phyloP scores from a whole-genome alignment of 2,113 vertebrate species.

The Nicator chloris region DNA sequence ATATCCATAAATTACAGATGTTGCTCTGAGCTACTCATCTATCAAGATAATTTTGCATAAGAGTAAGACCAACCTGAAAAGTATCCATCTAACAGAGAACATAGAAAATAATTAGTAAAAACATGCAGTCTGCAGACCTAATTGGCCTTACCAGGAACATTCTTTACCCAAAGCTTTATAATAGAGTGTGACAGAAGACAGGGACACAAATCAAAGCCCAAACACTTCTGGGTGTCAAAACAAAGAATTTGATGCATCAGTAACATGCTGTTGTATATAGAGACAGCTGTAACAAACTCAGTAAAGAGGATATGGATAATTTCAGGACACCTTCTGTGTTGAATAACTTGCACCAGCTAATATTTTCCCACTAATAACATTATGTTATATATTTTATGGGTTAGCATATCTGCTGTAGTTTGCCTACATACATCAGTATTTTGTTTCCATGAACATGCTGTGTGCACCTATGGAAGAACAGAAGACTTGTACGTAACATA shows the following conservation, averaged over 20 bases:
- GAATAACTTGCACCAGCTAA: neutral
- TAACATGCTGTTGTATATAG: neutral
- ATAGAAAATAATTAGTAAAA: slow-evolving; percentile 44
- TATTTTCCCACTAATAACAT: slow-evolving; percentile 14
- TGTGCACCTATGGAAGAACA: neutral
- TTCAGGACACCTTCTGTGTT: slow-evolving; percentile 8
- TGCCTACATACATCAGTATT: neutral
- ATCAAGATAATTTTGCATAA: slow-evolving; percentile 50
- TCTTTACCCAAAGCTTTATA: neutral
- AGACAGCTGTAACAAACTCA: neutral
- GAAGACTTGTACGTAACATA: neutral
- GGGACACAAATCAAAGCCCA: slow-evolving; percentile 23
- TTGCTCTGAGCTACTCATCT: slow-evolving; percentile 54
- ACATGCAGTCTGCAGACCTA: neutral
- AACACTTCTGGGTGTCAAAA: neutral
- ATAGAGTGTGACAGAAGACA: neutral
- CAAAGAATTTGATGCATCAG: neutral
- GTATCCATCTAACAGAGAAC: neutral
- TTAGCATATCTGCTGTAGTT: neutral
- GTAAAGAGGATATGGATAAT: slow-evolving; percentile 5
- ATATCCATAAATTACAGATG: slow-evolving; percentile 58
- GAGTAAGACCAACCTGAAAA: slow-evolving; percentile 29
- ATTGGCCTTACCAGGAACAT: slow-evolving; percentile 1
- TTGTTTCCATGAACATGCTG: neutral
- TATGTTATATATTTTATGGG: slow-evolving; percentile 4